Conservation (phyloP, 2,888 invertebrate species). For the Nycteola revayana region DNA sequence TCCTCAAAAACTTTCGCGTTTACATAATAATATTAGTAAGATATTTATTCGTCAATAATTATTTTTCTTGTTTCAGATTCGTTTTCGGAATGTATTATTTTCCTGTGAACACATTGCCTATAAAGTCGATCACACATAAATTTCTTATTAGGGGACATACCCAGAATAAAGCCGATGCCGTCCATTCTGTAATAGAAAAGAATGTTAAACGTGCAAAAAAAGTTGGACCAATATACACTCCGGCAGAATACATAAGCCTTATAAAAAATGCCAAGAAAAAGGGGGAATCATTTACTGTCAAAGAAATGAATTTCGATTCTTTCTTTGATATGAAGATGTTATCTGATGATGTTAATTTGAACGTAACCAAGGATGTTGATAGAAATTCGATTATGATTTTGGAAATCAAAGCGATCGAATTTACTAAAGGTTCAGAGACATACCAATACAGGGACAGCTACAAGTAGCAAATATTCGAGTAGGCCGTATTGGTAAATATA, state of each 20-base stretch:
- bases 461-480: conserved; percentile 7
- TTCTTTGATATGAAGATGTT: conserved; percentile 24
- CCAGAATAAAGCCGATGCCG: conserved; percentile 29
- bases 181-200: conserved; percentile 22
- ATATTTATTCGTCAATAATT: conserved; percentile 5
- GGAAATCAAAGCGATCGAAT: conserved; percentile 14
- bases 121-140: conserved; percentile 16
- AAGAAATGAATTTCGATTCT: conserved; percentile 23
- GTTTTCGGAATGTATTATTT: conserved; percentile 18
- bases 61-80: conserved; percentile 11
- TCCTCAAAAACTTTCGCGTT: no score
- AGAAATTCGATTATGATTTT: conserved; percentile 13
- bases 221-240: conserved; percentile 26
- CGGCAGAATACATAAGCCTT: conserved; percentile 19
- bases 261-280: conserved; percentile 21
- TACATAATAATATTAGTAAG: conserved; percentile 5
- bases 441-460: conserved; percentile 10
- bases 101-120: conserved; percentile 12
- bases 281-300: conserved; percentile 6
- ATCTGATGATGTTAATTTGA: conserved; percentile 15
- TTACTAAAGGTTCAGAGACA: conserved; percentile 15
- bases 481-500: conserved; percentile 9
- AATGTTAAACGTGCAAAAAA: conserved; percentile 19
- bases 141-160: conserved; percentile 30
- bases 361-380: conserved; percentile 14